Conservation (phyloP, 2,113 vertebrate species). For the Otolemur garnettii region DNA sequence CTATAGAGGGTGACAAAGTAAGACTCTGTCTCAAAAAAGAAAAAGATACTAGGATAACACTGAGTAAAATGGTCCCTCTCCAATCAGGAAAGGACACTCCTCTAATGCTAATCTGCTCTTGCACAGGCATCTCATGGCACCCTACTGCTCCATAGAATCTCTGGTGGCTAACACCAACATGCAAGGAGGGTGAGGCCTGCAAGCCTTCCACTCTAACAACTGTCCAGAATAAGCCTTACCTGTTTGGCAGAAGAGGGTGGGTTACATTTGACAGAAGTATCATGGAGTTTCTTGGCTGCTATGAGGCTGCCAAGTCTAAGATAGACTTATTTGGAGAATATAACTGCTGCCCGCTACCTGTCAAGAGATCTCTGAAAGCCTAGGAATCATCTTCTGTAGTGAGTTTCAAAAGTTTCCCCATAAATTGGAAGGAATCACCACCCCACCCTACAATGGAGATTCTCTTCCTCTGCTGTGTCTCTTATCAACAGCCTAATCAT, state of each 20-base stretch:
- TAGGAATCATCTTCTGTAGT: neutral
- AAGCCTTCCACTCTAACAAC: neutral
- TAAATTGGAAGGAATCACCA: slow-evolving; percentile 6
- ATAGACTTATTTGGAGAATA: neutral
- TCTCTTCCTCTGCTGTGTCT: neutral
- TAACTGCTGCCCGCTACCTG: neutral
- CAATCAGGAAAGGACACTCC: neutral
- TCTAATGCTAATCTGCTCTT: neutral
- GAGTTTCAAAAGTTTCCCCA: neutral
- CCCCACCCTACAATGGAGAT: neutral
- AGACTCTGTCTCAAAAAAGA: too few relatives aligned
- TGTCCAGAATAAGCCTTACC: neutral
- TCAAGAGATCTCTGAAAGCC: neutral
- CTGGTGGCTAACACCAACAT: neutral
- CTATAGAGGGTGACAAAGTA: too few relatives aligned
- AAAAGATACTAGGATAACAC: neutral
- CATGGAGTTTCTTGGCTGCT: neutral
- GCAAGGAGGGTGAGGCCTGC: neutral
- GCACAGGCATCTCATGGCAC: neutral
- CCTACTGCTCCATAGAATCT: neutral
- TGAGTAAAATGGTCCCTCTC: neutral
- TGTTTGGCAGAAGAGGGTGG: neutral
- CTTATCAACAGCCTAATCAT: neutral
- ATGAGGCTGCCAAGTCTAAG: neutral
- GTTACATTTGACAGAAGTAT: neutral